A percentile compares a stretch with the other conserved stretches of the same genome.
Evolutionary conservation across 1,140 invertebrate genomes (phyloP).

Genomic region (Meloidogyne chitwoodi): DNA sequence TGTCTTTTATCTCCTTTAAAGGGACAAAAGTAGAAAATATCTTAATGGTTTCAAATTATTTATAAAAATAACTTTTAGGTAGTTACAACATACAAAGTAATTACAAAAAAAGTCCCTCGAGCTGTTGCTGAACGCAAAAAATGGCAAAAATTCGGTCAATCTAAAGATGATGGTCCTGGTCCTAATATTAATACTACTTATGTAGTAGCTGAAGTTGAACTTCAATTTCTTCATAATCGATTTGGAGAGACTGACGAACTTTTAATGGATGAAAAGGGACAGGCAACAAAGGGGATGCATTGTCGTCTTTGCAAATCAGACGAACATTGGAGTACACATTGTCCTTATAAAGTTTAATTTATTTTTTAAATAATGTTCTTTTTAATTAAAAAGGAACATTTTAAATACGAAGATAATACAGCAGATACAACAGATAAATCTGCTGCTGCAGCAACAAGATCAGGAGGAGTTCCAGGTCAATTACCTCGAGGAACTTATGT

Average conservation of each 20-base stretch:
- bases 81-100: slow-evolving; percentile 42
- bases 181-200: slow-evolving; percentile 78
- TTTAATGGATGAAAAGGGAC: slow-evolving; percentile 12
- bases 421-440: slow-evolving; percentile 24
- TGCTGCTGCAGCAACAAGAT: background rate
- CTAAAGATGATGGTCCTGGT: slow-evolving; percentile 39
- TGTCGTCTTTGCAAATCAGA: slow-evolving; percentile 58
- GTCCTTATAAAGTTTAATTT: slow-evolving; percentile 56
- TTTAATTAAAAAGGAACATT: slow-evolving; percentile 45
- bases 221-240: slow-evolving; percentile 69
- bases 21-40: no score
- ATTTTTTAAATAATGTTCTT: background rate
- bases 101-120: slow-evolving; percentile 46
- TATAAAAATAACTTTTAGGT: background rate
- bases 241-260: slow-evolving; percentile 49
- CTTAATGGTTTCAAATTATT: no score
- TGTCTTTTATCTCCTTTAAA: no score
- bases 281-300: slow-evolving; percentile 36
- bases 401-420: slow-evolving; percentile 36
- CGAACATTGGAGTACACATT: slow-evolving; percentile 56
- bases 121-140: slow-evolving; percentile 48
- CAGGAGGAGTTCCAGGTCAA: background rate
- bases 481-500: slow-evolving; percentile 38
- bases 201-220: slow-evolving; percentile 87
- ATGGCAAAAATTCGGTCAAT: slow-evolving; percentile 47